Evolutionary conservation across 2,888 invertebrate genomes (phyloP).

Genomic region (Myopa testacea): DNA sequence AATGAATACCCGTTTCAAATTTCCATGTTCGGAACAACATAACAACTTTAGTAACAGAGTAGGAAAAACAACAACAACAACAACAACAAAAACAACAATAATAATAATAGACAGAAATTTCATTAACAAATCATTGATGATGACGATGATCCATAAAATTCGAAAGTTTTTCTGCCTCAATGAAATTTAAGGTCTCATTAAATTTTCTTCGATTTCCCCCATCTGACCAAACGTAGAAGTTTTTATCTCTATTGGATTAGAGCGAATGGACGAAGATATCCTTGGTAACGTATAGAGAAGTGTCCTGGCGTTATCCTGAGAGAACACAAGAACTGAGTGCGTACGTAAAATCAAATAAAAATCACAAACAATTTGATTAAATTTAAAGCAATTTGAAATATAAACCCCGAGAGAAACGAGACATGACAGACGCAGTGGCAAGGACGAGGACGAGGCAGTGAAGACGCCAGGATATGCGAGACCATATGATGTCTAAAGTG

Average conservation of each 20-base stretch:
- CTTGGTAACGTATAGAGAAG: conserved; percentile 1
- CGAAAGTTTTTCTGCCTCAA: conserved; percentile 34
- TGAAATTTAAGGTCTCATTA: not conserved
- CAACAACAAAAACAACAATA: conserved; percentile 33
- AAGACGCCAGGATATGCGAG: not conserved
- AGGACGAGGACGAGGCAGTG: not conserved
- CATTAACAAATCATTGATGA: conserved; percentile 42
- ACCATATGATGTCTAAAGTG: conserved; percentile 3
- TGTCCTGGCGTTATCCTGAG: not conserved
- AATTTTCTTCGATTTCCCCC: not conserved
- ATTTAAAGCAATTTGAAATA: conserved; percentile 59
- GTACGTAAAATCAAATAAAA: conserved; percentile 42
- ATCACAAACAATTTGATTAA: conserved; percentile 63
- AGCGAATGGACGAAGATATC: not conserved
- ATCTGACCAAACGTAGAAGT: not conserved
- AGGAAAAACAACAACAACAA: conserved; percentile 24
- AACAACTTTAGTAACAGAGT: not conserved
- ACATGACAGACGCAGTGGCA: not conserved
- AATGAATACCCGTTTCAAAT: conserved; percentile 20
- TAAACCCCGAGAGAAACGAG: conserved; percentile 51
- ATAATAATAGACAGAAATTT: conserved; percentile 22
- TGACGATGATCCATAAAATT: conserved; percentile 43
- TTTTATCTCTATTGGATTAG: conserved; percentile 38
- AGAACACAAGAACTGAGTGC: conserved; percentile 1
- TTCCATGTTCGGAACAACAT: conserved; percentile 7